Evolutionary conservation across 1,140 invertebrate genomes (phyloP).

Genomic region (Microplitis demolitor): DNA sequence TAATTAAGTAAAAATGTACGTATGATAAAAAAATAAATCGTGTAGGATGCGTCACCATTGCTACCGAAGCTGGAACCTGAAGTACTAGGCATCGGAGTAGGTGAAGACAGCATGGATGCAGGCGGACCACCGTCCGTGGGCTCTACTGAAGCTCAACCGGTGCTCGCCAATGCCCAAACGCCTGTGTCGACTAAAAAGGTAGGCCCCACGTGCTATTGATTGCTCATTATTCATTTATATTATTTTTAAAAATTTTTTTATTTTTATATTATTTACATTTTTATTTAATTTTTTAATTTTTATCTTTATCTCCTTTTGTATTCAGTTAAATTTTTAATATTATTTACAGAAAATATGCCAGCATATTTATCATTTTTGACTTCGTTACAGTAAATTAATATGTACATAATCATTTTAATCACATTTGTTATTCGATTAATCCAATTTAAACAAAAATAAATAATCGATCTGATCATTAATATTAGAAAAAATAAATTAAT

Average conservation of each 20-base stretch:
- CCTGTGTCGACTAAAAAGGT: constrained; percentile 65
- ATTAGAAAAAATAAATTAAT: neutral
- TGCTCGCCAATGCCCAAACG: constrained; percentile 61
- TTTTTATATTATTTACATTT: constrained; percentile 31
- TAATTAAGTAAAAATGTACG: constrained; percentile 38
- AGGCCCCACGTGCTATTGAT: constrained; percentile 43
- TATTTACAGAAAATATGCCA: constrained; percentile 59
- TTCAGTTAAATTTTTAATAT: constrained; percentile 24
- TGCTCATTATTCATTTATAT: constrained; percentile 35
- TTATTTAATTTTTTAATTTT: constrained; percentile 19
- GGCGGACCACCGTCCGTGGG: constrained; percentile 76
- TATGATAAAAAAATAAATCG: constrained; percentile 47
- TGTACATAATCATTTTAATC: neutral
- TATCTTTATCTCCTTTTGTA: constrained; percentile 12
- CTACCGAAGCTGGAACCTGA: constrained; percentile 65
- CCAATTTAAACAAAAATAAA: neutral
- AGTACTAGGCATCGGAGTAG: constrained; percentile 59
- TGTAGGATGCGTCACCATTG: constrained; percentile 63
- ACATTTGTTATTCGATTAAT: neutral
- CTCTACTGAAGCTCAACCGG: constrained; percentile 67
- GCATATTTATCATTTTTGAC: constrained; percentile 46
- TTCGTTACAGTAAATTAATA: neutral
- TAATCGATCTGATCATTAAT: constrained; percentile 16
- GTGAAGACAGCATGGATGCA: constrained; percentile 61
- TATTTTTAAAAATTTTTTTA: constrained; percentile 11